A percentile compares a stretch with the other conserved stretches of the same genome.
These are phyloP conservation scores for Tamandua tetradactyla DNA, from an alignment of 2,797 vertebrate genomes.

Conservation along the genomic window DNA sequence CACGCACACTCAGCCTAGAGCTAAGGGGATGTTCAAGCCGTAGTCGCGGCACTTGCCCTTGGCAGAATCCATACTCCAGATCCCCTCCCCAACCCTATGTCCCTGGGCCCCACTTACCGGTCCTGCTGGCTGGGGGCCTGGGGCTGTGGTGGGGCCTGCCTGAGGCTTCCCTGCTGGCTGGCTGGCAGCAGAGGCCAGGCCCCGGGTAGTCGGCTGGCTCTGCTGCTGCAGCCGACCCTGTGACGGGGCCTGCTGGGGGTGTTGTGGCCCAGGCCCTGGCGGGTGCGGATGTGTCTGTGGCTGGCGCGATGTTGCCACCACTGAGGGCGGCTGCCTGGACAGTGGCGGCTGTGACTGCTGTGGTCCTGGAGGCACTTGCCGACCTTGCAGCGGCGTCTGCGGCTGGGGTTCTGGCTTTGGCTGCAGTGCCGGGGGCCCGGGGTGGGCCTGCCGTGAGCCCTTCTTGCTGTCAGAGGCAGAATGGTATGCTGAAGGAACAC, in stretches of 20 bases:
- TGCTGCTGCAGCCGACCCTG: slow-evolving; percentile 81
- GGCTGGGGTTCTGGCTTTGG: slow-evolving; percentile 83
- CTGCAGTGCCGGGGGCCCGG: slow-evolving; percentile 79
- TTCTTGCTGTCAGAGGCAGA: slow-evolving; percentile 91
- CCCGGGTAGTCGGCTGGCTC: slow-evolving; percentile 76
- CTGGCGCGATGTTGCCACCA: slow-evolving; percentile 82
- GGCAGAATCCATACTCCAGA: background rate
- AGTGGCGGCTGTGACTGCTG: slow-evolving; percentile 80
- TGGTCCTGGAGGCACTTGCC: slow-evolving; percentile 87
- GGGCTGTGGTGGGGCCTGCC: slow-evolving; percentile 75
- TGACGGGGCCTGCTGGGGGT: slow-evolving; percentile 42
- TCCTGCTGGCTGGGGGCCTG: slow-evolving; percentile 84
- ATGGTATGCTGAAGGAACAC: slow-evolving; percentile 89
- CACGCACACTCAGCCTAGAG: background rate
- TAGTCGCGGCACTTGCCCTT: background rate
- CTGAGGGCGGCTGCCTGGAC: slow-evolving; percentile 84
- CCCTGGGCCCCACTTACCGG: slow-evolving; percentile 85
- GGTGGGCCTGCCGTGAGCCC: slow-evolving; percentile 88
- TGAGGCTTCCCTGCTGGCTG: slow-evolving; percentile 84
- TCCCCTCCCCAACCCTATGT: background rate
- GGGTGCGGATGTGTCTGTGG: slow-evolving; percentile 79
- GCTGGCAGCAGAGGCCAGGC: slow-evolving; percentile 85
- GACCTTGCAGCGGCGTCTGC: slow-evolving; percentile 82
- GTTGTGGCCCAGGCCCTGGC: slow-evolving; percentile 48
- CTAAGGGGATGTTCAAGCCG: background rate